A percentile compares a stretch with the other conserved stretches of the same genome.
These are phyloP conservation scores for Crocuta crocuta DNA, from an alignment of 2,113 vertebrate genomes.

Conservation along the genomic window DNA sequence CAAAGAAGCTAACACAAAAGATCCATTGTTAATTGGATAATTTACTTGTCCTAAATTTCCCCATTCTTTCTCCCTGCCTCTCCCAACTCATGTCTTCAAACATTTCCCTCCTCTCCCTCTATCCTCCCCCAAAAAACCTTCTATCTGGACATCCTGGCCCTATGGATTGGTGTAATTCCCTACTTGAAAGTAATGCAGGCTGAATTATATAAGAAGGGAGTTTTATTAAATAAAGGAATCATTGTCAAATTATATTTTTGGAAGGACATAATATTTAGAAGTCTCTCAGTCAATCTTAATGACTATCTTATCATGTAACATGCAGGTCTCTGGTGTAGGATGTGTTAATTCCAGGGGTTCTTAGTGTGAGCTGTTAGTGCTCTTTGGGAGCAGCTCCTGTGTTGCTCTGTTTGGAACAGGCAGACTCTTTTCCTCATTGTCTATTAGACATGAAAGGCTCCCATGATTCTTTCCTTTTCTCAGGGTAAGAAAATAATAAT, in stretches of 20 bases:
- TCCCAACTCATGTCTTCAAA: not conserved
- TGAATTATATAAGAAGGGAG: not conserved
- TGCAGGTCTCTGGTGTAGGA: not conserved
- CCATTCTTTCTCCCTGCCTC: not conserved
- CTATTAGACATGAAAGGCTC: not conserved
- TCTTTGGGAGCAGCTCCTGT: not conserved
- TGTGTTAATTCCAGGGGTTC: not conserved
- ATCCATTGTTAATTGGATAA: not conserved
- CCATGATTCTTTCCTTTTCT: not conserved
- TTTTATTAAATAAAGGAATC: slow-evolving; percentile 7
- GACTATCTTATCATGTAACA: accelerated
- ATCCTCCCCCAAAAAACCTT: not conserved
- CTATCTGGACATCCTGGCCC: not conserved
- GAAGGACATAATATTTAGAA: not conserved
- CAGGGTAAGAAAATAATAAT: not conserved
- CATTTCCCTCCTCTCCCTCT: not conserved
- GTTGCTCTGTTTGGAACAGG: not conserved
- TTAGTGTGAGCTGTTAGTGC: not conserved
- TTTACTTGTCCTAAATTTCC: not conserved
- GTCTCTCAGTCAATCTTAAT: not conserved
- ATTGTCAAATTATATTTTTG: not conserved
- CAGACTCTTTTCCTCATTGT: not conserved
- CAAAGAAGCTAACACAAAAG: not conserved
- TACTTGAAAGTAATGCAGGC: not conserved
- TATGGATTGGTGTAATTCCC: not conserved